phyloP scores from a whole-genome alignment of 2,113 vertebrate genomes.

The Ovis aries region DNA sequence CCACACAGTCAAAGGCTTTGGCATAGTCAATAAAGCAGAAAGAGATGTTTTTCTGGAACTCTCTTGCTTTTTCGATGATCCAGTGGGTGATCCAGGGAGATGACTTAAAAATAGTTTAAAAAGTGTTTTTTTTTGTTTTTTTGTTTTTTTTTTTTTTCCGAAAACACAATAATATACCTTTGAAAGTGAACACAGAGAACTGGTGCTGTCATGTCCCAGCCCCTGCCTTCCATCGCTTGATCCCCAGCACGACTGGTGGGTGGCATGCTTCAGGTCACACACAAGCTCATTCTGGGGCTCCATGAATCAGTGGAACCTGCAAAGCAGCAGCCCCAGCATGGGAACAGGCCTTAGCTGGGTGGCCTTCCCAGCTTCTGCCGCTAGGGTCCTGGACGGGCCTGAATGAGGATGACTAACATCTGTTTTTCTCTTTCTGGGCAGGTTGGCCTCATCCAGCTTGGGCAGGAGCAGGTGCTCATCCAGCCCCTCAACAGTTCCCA shows the following conservation, averaged over 20 bases:
- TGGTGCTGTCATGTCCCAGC: neutral
- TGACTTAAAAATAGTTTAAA: neutral
- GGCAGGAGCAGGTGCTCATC: slow-evolving; percentile 88
- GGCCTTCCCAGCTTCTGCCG: neutral
- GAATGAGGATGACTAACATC: neutral
- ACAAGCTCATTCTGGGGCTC: neutral
- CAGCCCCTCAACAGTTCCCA: slow-evolving; percentile 83
- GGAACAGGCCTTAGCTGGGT: neutral
- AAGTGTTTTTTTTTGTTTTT: neutral
- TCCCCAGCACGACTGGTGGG: neutral
- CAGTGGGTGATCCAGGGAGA: neutral
- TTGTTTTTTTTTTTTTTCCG: neutral
- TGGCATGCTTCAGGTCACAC: neutral
- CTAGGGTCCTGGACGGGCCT: accelerated
- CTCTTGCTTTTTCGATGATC: too few species aligned
- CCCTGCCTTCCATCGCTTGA: accelerated
- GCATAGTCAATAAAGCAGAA: too few species aligned
- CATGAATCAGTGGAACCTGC: accelerated
- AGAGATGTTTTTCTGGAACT: too few species aligned
- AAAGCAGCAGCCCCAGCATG: neutral
- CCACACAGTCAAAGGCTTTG: too few species aligned
- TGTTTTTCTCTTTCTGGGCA: slow-evolving; percentile 70
- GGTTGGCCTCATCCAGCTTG: slow-evolving; percentile 91
- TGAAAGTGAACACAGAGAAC: neutral
- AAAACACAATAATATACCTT: neutral